Base-by-base conservation (phyloP, 2,888 invertebrate genomes). In the Drosophila cyrtoloma region DNA sequence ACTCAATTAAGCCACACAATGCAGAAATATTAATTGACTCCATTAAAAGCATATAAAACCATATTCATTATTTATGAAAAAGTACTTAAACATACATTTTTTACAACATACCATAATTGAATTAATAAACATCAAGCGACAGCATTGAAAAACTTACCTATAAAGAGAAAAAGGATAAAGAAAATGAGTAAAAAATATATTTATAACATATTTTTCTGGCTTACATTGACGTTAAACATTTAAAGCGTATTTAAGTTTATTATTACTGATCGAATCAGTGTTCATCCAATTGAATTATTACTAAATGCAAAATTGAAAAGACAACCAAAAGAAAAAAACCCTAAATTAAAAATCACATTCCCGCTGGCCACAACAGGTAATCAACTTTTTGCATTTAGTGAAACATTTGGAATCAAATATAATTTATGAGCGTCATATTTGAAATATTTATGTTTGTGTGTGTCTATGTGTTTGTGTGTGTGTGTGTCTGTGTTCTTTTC, bases 111-210 rank as follows among this genome's bases (percentile, higher is more conserved):
- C 88, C 90, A 74, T 65, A 61, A 69, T 71, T 69, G 50, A 69
- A 71, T 82, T 56, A 67, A 69, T 67, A 52, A 62, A 37, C 55
- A 67, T 53, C 56, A 37, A 77, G 56, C 52, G 62, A 42, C 35
- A 47, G 16, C 39, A 35, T 44, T 19, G 22, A 33, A 76, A 86
- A 75, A 86, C 85, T 86, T 86, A 86, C 86, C 86, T 90, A 58
- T 7, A 86, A 89, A 52, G 75, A 85, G 56, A 87, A 2, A 65
- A 35, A 44, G 33, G 50, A 22, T 68, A 65, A 12, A 53, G 28
- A 62, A 47, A 68, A 35, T 30, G 14, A 26, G 28, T 56, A 19
- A 14, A 28, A 5, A 53, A 33, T 19, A 28, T 19, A 26, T 12
- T n/a, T 55, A 12, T 0, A 22, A 22, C 22, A 22, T 47, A 47